phyloP scores from a whole-genome alignment of 2,888 invertebrate species.

The Yponomeuta cagnagella region DNA sequence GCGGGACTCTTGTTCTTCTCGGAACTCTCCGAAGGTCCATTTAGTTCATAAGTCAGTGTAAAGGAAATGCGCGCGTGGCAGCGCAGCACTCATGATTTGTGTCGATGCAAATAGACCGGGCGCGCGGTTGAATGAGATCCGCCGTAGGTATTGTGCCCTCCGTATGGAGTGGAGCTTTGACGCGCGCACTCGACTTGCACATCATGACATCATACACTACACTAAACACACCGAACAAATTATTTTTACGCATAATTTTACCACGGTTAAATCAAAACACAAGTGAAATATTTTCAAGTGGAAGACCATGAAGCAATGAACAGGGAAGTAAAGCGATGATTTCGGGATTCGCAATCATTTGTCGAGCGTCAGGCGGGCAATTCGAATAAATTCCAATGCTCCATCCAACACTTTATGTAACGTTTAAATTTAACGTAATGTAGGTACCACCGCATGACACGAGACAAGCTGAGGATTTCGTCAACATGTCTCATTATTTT shows the following conservation, averaged over 20 bases:
- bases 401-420: conserved; percentile 11
- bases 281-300: neutral
- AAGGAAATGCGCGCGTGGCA: conserved; percentile 56
- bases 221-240: neutral
- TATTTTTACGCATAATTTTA: neutral
- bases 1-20: too few species aligned
- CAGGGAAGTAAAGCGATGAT: conserved; percentile 4
- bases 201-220: conserved; percentile 27
- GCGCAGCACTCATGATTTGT: conserved; percentile 55
- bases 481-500: neutral
- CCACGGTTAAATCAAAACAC: neutral
- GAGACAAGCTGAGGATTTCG: neutral
- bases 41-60: conserved; percentile 42
- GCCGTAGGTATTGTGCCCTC: conserved; percentile 46
- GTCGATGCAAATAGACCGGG: conserved; percentile 66
- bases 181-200: neutral
- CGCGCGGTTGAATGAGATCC: conserved; percentile 67
- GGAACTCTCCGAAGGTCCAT: conserved; percentile 46
- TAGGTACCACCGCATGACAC: conserved; percentile 2
- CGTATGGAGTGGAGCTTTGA: conserved; percentile 20
- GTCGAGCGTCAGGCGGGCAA: conserved; percentile 11
- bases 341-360: neutral
- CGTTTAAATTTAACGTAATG: conserved; percentile 10
- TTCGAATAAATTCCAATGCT: conserved; percentile 7
- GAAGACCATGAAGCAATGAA: neutral